phyloP scores from a whole-genome alignment of 1,140 invertebrate genomes.

The Formica selysi region DNA sequence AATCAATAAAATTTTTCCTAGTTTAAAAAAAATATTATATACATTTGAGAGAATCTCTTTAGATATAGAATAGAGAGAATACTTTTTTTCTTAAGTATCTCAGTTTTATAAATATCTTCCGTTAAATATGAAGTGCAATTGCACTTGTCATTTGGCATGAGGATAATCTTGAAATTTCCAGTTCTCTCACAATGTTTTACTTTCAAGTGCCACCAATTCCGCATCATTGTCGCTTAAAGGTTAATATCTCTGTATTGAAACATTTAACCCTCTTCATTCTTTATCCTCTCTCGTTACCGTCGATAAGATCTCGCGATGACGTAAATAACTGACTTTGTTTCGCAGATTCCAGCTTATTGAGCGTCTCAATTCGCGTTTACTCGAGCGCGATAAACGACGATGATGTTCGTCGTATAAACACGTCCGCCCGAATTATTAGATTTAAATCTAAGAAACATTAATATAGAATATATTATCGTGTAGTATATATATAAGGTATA shows the following conservation, averaged over 20 bases:
- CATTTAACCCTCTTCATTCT: slow-evolving; percentile 43
- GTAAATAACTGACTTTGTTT: slow-evolving; percentile 3
- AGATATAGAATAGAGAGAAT: neutral
- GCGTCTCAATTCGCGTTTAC: slow-evolving; percentile 15
- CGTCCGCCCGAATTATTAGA: slow-evolving; percentile 53
- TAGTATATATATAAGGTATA: slow-evolving; percentile 84
- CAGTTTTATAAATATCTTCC: neutral
- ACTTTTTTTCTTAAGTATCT: neutral
- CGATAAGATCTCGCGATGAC: slow-evolving; percentile 40
- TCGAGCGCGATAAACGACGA: slow-evolving; percentile 4
- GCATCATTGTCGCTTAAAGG: neutral
- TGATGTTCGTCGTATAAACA: slow-evolving; percentile 49
- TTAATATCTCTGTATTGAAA: slow-evolving; percentile 40
- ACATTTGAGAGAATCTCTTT: neutral
- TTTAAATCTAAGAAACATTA: slow-evolving; percentile 84
- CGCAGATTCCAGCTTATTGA: slow-evolving; percentile 27
- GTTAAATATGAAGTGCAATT: neutral
- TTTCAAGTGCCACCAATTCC: slow-evolving; percentile 5
- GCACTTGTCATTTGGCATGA: neutral
- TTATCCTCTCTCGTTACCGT: neutral
- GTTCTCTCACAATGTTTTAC: neutral
- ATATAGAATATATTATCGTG: slow-evolving; percentile 84
- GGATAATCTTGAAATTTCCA: neutral
- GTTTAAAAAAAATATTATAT: neutral
- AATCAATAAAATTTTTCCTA: neutral